A percentile compares a stretch with the other conserved stretches of the same genome.
Conservation (phyloP, 2,888 invertebrate genomes). For the Drosophila macrospina region DNA sequence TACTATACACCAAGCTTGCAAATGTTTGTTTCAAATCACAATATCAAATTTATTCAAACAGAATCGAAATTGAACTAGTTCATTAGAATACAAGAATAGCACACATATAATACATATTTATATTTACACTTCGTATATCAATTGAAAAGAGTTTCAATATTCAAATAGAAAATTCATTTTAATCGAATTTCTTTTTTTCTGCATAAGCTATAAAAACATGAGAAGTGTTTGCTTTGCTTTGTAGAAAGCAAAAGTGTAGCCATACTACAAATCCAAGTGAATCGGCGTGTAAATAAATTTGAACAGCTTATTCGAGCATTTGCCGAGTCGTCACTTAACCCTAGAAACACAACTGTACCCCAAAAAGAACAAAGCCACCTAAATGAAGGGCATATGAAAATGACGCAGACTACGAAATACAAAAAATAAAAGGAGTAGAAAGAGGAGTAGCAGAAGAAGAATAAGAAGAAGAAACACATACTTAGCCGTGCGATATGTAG, state of each 20-base stretch:
- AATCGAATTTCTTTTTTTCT: no score
- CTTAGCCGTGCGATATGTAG: slow-evolving; percentile 35
- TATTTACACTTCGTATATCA: no score
- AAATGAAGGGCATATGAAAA: slow-evolving; percentile 77
- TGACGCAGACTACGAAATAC: slow-evolving; percentile 44
- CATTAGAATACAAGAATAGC: no score
- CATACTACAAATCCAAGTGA: neutral
- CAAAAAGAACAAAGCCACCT: slow-evolving; percentile 69
- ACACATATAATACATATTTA: no score
- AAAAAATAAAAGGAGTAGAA: slow-evolving; percentile 24
- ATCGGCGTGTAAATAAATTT: slow-evolving; percentile 36
- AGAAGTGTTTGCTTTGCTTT: neutral
- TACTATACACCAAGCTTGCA: no score
- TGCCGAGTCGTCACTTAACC: slow-evolving; percentile 61
- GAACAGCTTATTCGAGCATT: slow-evolving; percentile 45
- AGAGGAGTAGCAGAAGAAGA: slow-evolving; percentile 10
- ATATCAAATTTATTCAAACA: no score
- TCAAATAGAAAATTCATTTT: no score
- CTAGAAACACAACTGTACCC: slow-evolving; percentile 76
- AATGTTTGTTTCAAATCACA: no score
- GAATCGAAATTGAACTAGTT: no score
- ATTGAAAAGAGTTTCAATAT: no score
- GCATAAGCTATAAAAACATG: neutral
- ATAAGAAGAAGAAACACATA: slow-evolving; percentile 38
- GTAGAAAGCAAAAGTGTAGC: neutral